phyloP scores from a whole-genome alignment of 2,888 invertebrate species.

The Ferrisia virgata region DNA sequence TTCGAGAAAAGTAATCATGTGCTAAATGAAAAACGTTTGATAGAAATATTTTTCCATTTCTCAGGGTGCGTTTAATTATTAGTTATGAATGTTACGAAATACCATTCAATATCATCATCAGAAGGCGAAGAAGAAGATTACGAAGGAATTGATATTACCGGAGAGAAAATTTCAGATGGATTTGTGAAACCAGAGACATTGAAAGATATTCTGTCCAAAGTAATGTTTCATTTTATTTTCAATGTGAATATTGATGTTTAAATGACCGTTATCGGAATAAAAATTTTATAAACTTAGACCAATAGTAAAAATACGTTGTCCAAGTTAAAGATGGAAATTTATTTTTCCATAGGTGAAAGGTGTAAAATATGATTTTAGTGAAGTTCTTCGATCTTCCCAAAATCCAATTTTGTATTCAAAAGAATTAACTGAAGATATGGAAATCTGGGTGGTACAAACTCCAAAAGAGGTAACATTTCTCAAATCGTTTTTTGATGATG shows the following conservation, averaged over 20 bases:
- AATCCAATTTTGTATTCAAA: conserved; percentile 45
- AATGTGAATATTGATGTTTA: too few species aligned
- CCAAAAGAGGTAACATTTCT: conserved; percentile 42
- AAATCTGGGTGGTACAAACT: conserved; percentile 46
- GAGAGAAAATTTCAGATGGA: not conserved
- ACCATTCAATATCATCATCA: not conserved
- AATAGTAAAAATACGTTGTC: too few species aligned
- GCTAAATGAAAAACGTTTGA: too few species aligned
- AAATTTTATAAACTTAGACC: too few species aligned
- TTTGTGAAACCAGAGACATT: not conserved
- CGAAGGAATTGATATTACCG: not conserved
- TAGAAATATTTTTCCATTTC: too few species aligned
- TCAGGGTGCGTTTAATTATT: not conserved
- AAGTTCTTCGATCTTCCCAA: not conserved
- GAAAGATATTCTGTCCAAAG: conserved; percentile 1
- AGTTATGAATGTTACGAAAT: not conserved
- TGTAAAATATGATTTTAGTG: not conserved
- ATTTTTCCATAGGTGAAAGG: not conserved
- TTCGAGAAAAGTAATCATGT: too few species aligned
- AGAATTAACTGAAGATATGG: conserved; percentile 44
- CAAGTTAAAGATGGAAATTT: too few species aligned
- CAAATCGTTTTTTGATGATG: not conserved
- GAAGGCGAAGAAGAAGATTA: not conserved
- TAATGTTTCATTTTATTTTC: not conserved
- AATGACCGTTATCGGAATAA: too few species aligned